These are phyloP conservation scores for Ips nitidus DNA, from an alignment of 1,140 invertebrate species.

Conservation along the genomic window DNA sequence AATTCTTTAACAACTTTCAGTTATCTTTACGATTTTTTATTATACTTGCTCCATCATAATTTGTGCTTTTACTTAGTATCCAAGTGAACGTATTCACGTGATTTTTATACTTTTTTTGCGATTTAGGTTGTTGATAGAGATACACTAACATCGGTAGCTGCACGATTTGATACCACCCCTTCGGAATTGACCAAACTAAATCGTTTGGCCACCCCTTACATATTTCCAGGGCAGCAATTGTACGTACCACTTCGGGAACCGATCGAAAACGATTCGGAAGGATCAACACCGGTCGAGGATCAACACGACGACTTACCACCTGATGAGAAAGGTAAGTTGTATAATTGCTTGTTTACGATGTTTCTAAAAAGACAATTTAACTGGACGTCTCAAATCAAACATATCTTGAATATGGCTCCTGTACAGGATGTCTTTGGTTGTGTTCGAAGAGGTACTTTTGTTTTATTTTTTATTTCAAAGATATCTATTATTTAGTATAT, in stretches of 20 bases:
- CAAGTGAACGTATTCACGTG: neutral
- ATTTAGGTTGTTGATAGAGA: conserved; percentile 81
- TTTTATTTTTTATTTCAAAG: no score
- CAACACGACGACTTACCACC: conserved; percentile 61
- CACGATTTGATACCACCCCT: conserved; percentile 94
- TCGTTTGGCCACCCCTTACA: conserved; percentile 83
- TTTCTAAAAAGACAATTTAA: no score
- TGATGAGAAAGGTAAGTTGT: conserved; percentile 62
- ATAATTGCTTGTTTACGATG: neutral
- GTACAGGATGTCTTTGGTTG: no score
- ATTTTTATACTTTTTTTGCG: neutral
- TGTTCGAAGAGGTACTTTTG: no score
- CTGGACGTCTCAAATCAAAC: no score
- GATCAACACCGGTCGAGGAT: conserved; percentile 55
- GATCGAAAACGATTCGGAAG: conserved; percentile 52
- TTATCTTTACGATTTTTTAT: no score
- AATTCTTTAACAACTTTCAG: no score
- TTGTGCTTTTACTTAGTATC: no score
- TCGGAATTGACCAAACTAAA: conserved; percentile 96
- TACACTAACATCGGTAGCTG: conserved; percentile 92
- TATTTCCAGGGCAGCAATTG: conserved; percentile 91
- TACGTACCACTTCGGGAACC: conserved; percentile 74
- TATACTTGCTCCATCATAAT: no score
- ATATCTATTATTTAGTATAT: no score
- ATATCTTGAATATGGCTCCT: no score